Conservation (phyloP, 2,113 vertebrate species). For the Sinocyclocheilus anophthalmus region DNA sequence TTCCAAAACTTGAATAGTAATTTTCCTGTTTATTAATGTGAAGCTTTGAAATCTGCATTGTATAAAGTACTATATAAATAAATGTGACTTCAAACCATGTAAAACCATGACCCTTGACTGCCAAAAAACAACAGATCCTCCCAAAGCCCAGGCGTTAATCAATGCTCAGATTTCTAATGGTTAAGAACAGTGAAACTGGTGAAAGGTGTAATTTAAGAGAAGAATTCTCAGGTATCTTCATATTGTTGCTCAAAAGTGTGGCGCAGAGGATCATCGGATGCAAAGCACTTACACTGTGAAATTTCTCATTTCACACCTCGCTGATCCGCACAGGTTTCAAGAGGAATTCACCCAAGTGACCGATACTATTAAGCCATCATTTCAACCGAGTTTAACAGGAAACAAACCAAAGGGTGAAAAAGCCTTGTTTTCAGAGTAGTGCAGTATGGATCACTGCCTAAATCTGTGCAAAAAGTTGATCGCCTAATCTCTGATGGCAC, state of each 20-base stretch:
- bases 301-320: conserved; percentile 77
- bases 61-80: too few relatives aligned
- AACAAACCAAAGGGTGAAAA: conserved; percentile 41
- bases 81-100: not conserved
- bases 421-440: conserved; percentile 45
- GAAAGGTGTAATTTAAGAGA: conserved; percentile 12
- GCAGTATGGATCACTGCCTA: conserved; percentile 16
- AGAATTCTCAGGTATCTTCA: conserved; percentile 4
- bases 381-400: conserved; percentile 49
- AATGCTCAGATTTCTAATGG: conserved; percentile 4
- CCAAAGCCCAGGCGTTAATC: conserved; percentile 1
- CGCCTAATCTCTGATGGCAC: not conserved
- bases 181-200: not conserved
- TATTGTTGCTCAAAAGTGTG: conserved; percentile 41
- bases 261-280: conserved; percentile 46
- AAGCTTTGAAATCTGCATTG: too few relatives aligned
- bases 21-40: not conserved
- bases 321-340: conserved; percentile 63
- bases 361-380: conserved; percentile 59
- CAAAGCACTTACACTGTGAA: conserved; percentile 65
- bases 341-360: conserved; percentile 56
- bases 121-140: not conserved
- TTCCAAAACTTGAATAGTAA: not conserved
- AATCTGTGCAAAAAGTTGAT: not conserved
- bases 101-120: not conserved